phyloP scores from a whole-genome alignment of 2,888 invertebrate species.

The Myopa testacea region DNA sequence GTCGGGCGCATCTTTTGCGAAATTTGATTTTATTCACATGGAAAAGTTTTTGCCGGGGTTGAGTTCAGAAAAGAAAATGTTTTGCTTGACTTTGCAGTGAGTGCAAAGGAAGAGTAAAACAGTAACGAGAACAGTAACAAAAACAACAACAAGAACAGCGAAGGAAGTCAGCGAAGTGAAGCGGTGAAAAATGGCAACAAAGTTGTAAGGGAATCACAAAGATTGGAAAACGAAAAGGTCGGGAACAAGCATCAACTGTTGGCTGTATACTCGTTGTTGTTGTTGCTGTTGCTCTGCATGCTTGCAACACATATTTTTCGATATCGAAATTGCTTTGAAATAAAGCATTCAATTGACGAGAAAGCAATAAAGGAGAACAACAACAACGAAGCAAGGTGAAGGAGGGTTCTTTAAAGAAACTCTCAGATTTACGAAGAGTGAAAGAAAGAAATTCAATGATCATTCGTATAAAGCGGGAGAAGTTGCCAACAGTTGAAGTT shows the following conservation, averaged over 20 bases:
- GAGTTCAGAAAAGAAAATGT: conserved; percentile 27
- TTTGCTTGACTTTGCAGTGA: conserved; percentile 33
- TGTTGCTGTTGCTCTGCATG: conserved; percentile 32
- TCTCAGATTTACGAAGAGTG: not conserved
- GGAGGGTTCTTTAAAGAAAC: not conserved
- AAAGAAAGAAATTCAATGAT: not conserved
- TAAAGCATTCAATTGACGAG: conserved; percentile 40
- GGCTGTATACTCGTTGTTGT: not conserved
- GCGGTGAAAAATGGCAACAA: conserved; percentile 32
- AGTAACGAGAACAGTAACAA: conserved; percentile 12
- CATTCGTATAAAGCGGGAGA: not conserved
- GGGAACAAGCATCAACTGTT: conserved; percentile 8
- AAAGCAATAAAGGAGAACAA: conserved; percentile 8
- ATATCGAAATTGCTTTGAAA: conserved; percentile 44
- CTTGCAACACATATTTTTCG: conserved; percentile 41
- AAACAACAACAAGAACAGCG: conserved; percentile 19
- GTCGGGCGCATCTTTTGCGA: conserved; percentile 21
- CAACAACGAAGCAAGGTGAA: not conserved
- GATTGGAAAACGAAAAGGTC: conserved; percentile 8
- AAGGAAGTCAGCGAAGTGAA: not conserved
- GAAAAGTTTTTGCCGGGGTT: conserved; percentile 11
- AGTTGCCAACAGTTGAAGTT: not conserved
- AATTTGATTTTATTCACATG: conserved; percentile 45
- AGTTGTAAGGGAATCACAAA: conserved; percentile 31
- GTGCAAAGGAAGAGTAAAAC: not conserved